phyloP scores from a whole-genome alignment of 2,113 vertebrate species.

The Aramus guarauna region DNA sequence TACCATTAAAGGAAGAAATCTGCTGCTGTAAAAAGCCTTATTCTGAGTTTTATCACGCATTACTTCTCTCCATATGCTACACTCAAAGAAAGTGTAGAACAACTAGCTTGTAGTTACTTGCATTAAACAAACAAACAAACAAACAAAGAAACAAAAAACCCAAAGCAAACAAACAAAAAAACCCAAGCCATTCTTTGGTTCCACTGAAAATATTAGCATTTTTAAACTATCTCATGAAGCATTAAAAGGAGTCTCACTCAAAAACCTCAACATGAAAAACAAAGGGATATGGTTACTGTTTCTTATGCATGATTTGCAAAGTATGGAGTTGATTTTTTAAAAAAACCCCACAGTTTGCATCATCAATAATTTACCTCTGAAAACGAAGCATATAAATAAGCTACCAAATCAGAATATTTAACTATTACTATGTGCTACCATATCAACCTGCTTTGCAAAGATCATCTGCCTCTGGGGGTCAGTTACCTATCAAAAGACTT shows the following conservation, averaged over 20 bases:
- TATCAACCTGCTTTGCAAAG: background rate
- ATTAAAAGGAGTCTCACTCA: background rate
- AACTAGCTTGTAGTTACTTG: background rate
- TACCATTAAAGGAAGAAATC: background rate
- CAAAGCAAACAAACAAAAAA: no score
- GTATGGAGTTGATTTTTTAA: background rate
- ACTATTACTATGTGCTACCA: background rate
- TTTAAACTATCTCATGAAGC: background rate
- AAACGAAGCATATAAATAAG: background rate
- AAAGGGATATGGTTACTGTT: background rate
- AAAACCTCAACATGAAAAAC: background rate
- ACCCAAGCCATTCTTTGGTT: background rate
- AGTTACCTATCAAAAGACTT: background rate
- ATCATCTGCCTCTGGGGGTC: background rate
- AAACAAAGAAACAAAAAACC: no score
- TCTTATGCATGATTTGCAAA: background rate
- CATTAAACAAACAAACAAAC: no score
- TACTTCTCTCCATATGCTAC: background rate
- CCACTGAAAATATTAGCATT: background rate
- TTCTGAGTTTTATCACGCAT: background rate
- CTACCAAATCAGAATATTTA: background rate
- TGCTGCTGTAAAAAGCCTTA: background rate
- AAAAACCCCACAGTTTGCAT: background rate
- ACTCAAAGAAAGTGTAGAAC: background rate
- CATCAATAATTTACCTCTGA: background rate